Evolutionary conservation across 92 coral and sea anemone species (phyloP).

Genomic region (Blastomussa wellsi): DNA sequence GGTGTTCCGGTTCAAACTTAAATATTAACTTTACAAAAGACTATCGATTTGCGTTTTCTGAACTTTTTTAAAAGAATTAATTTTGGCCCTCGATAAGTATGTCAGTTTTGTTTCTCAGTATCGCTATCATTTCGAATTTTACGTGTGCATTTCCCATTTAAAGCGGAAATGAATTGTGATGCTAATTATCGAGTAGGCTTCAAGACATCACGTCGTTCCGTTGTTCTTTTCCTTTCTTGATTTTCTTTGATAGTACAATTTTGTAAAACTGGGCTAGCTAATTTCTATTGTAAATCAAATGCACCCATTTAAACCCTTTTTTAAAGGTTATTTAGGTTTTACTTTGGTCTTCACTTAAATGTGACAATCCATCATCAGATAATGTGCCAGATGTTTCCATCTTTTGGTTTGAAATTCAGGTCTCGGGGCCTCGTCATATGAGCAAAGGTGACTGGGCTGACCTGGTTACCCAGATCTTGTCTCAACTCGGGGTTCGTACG

Average conservation of each 20-base stretch:
- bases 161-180: slow-evolving; percentile 14
- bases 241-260: background rate
- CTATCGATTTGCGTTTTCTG: background rate
- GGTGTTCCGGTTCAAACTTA: background rate
- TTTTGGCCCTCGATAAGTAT: background rate
- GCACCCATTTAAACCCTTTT: background rate
- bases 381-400: background rate
- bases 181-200: slow-evolving; percentile 1
- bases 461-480: too few species aligned
- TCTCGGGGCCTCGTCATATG: too few species aligned
- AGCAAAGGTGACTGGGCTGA: too few species aligned
- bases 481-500: too few species aligned
- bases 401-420: background rate
- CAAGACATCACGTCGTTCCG: background rate
- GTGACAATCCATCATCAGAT: background rate
- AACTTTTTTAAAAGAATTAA: background rate
- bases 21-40: background rate
- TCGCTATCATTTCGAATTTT: background rate
- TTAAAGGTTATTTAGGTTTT: background rate
- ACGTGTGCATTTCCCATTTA: background rate
- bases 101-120: background rate
- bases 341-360: background rate
- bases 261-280: background rate
- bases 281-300: background rate
- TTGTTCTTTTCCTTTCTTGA: slow-evolving; percentile 6